Base-by-base conservation (phyloP, 2,113 vertebrate genomes). In the Jacana jacana region DNA sequence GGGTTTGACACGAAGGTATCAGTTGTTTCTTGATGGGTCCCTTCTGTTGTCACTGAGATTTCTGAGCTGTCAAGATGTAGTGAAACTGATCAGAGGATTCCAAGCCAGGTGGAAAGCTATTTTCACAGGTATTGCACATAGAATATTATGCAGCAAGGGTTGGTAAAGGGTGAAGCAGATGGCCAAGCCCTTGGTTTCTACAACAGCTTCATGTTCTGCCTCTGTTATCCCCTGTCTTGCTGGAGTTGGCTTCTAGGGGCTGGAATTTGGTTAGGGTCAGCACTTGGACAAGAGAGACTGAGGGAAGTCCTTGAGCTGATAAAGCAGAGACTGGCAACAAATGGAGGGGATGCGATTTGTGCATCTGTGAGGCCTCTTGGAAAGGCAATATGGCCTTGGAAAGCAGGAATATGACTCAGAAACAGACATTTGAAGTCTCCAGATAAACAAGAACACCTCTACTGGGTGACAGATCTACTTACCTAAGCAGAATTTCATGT, bases 11-110 rank as follows among this genome's bases (percentile, higher is more conserved):
- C 0, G 17, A 8, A 76, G 48, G 10, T 3, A 8, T 33, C 58
- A 13, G 44, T 79, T 6, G 1, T 20, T 58, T 28, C 95, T 46
- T 83, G 13, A 19, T 4, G 12, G 58, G 46, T 11, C 35, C 33
- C 48, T 85, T 39, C 61, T 57, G 63, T 86, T 73, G 73, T 66
- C 71, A 30, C 61, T 0, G 1, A 22, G 17, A 0, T 3, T 14
- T 8, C 51, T 75, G 70, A 92, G 64, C 80, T 95, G 72, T 31
- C 68, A 71, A 7, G 89, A 17, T 0, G 5, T 22, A 52, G 33
- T 51, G 72, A 91, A 52, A 83, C 77, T 88, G 17, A 93, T 64
- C 69, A 68, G 51, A 92, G 33, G 7, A 28, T 93, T 86, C 84
- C 60, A 76, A 65, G 37, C 61, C 81, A 64, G 48, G 39, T 61